These are phyloP conservation scores for Odontamblyopus lacepedii DNA, from an alignment of 2,797 vertebrate genomes.

Conservation along the genomic window DNA sequence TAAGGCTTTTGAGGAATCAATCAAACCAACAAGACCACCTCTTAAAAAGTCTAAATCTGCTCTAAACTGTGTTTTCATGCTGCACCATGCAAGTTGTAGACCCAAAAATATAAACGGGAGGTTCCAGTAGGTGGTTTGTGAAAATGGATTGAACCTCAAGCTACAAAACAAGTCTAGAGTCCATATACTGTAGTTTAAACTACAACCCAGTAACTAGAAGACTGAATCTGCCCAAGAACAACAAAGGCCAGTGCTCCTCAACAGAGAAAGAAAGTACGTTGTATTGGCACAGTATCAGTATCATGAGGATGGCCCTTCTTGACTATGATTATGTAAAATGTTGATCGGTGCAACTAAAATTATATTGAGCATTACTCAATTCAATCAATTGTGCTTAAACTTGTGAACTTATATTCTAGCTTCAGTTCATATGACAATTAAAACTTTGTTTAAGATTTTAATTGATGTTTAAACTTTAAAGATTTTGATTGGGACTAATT, in stretches of 20 bases:
- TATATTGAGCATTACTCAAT: background rate
- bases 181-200: too few species aligned
- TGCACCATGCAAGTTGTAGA: too few species aligned
- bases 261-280: too few species aligned
- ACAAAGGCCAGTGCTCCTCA: too few species aligned
- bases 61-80: too few species aligned
- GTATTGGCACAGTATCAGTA: too few species aligned
- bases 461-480: too few species aligned
- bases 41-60: too few species aligned
- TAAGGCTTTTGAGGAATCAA: background rate
- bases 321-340: background rate
- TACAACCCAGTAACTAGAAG: too few species aligned
- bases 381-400: too few species aligned
- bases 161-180: background rate
- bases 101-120: background rate
- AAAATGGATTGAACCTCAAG: background rate
- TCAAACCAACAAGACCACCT: background rate
- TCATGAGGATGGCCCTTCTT: too few species aligned
- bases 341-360: background rate
- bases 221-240: too few species aligned
- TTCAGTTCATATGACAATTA: background rate
- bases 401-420: background rate
- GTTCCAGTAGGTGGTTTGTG: background rate
- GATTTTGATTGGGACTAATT: background rate
- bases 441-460: background rate